phyloP scores from a whole-genome alignment of 1,140 invertebrate species.

The Tyrophagus putrescentiae region DNA sequence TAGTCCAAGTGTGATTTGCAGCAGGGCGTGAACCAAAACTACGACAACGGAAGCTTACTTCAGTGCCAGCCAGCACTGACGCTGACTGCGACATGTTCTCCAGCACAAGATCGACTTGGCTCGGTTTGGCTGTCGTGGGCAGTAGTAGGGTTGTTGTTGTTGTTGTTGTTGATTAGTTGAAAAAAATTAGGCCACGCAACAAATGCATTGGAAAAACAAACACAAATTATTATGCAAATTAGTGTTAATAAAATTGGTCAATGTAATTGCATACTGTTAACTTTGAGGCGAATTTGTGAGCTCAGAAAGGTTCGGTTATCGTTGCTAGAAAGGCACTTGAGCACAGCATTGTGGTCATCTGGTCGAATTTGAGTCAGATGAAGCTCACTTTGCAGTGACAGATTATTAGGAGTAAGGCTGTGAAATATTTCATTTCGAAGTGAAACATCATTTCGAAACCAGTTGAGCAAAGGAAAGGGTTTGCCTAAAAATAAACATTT shows the following conservation, averaged over 20 bases:
- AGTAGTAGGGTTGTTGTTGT: too few relatives aligned
- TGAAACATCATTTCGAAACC: conserved; percentile 4
- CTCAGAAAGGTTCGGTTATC: conserved; percentile 17
- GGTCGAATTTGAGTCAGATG: not conserved
- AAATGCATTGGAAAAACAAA: not conserved
- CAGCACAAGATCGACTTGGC: not conserved
- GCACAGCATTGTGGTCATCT: not conserved
- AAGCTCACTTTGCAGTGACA: conserved; percentile 16
- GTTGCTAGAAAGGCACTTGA: conserved; percentile 14
- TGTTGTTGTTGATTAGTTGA: not conserved
- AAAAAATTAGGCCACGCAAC: not conserved
- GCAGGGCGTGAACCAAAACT: conserved; percentile 8
- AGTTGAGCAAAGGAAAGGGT: conserved; percentile 11
- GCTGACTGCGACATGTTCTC: not conserved
- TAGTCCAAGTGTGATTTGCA: conserved; percentile 9
- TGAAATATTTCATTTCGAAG: conserved; percentile 10
- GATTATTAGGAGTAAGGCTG: not conserved
- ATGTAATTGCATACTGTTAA: conserved; percentile 18
- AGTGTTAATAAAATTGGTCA: not conserved
- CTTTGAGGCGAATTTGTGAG: not conserved
- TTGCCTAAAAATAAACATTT: conserved; percentile 5
- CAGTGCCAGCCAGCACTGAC: not conserved
- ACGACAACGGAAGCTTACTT: not conserved
- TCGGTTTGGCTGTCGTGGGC: conserved; percentile 11
- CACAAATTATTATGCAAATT: not conserved